Evolutionary conservation across 2,888 invertebrate species (phyloP), one percentile per base, ranked within the genome.

Genomic region (Xanthostigma xanthostigma): DNA sequence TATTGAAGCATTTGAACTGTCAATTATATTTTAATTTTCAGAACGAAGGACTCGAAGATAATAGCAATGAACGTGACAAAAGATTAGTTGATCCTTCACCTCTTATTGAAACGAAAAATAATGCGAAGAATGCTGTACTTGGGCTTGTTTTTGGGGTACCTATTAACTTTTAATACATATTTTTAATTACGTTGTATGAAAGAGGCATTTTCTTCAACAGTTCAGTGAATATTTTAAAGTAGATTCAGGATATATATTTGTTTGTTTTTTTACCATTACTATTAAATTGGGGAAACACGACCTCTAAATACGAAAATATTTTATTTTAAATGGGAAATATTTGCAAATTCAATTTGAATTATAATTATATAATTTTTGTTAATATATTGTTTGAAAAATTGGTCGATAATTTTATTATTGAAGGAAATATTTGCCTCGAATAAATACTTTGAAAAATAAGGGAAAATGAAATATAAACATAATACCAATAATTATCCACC

Each of bases 121-220:
- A 83, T 59, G 77, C 83, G 59, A 83, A 85, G 66, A 86, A 85
- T 66, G 86, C 85, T 45, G 73, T 87, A 54, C 73, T 88, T 60
- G 85, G 85, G 64, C 83, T 86, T 66, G 83, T 87, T 37, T 88
- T 88, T 64, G 83, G 86, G 69, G 87, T 87, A n/a, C n/a, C n/a
- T n/a, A 78, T 85, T 74, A 74, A 62, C 44, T 36, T 41, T 12
- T 36, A 36, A 39, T n/a, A 27, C 27, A 36, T n/a, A 3, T 39
- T 14, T 14, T 39, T 39, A 11, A 9, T 39, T 14, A 39, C 12
- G n/a, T 9, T 14, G 11, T 39, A n/a, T 11, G 11, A 14, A 39
- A 12, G 14, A 14, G 2, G 1, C 9, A 39, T 14, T 11, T 39
- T 39, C 8, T 11, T 39, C n/a, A 10, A 14, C 40, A 11, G n/a